Evolutionary conservation across 2,113 vertebrate species (phyloP).

Genomic region (Gulo gulo): DNA sequence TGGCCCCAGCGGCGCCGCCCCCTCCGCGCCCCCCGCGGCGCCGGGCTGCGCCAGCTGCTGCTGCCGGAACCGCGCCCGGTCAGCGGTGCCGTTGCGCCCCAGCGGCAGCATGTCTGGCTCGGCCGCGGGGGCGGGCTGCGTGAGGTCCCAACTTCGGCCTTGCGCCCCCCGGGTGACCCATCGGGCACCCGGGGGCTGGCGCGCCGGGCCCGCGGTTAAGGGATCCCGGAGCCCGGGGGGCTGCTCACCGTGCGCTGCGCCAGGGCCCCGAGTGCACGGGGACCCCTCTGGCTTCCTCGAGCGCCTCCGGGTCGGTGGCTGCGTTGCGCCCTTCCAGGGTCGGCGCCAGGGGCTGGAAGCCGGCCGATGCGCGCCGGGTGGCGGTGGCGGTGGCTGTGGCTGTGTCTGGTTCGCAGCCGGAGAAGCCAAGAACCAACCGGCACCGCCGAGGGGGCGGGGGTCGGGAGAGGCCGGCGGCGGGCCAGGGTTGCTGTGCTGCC

Average conservation of each 20-base stretch:
- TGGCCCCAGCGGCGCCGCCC: slow-evolving; percentile 49
- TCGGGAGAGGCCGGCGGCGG: neutral
- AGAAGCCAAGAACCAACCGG: neutral
- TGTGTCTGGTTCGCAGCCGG: neutral
- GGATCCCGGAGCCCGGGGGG: neutral
- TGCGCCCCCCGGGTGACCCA: slow-evolving; percentile 54
- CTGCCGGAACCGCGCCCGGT: neutral
- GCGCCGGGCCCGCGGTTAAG: neutral
- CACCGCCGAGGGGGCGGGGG: neutral
- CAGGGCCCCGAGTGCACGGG: neutral
- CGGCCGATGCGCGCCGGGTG: neutral
- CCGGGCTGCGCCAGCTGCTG: neutral
- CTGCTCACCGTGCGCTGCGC: slow-evolving; percentile 29
- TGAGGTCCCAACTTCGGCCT: neutral
- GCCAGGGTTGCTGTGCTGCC: neutral
- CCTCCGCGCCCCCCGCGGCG: neutral
- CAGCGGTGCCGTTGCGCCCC: neutral
- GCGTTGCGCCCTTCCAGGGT: neutral
- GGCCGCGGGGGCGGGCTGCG: neutral
- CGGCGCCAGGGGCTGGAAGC: neutral
- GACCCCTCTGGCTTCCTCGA: neutral
- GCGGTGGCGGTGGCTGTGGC: neutral
- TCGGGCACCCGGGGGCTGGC: slow-evolving; percentile 35
- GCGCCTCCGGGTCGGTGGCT: neutral
- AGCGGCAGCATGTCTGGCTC: slow-evolving; percentile 63